phyloP scores from a whole-genome alignment of 2,113 vertebrate species.

The Pycnonotus jocosus region DNA sequence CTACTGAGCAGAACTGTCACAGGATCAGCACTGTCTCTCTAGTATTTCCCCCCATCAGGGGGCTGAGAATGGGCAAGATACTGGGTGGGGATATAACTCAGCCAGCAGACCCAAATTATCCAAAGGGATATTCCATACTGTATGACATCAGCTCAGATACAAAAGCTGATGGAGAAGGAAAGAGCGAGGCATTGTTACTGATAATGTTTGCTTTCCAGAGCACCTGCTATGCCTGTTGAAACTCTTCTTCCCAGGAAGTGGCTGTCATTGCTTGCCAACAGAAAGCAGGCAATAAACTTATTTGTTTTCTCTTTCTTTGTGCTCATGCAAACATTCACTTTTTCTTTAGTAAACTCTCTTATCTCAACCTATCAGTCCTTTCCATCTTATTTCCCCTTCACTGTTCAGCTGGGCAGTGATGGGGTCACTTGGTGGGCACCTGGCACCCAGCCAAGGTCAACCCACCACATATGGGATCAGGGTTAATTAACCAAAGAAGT shows the following conservation, averaged over 20 bases:
- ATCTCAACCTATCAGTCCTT: neutral
- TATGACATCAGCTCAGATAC: neutral
- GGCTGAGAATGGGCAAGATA: neutral
- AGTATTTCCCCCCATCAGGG: too few species aligned
- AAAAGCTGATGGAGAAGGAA: neutral
- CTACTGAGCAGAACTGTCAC: neutral
- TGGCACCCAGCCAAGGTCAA: neutral
- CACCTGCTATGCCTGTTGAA: too few species aligned
- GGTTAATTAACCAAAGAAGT: neutral
- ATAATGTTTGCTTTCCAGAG: neutral
- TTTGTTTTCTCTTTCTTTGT: neutral
- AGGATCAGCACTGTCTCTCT: neutral
- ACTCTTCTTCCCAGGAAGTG: neutral
- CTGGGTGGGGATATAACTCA: fast-evolving
- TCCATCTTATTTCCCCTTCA: neutral
- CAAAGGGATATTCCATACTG: neutral
- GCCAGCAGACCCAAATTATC: neutral
- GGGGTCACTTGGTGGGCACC: fast-evolving
- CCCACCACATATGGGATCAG: neutral
- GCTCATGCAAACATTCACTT: fast-evolving
- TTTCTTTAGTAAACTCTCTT: neutral
- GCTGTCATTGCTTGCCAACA: neutral
- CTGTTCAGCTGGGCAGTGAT: neutral
- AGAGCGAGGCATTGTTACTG: neutral
- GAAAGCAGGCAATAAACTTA: neutral